These are phyloP conservation scores for Pelodiscus sinensis DNA, from an alignment of 2,113 vertebrate species.

Conservation along the genomic window DNA sequence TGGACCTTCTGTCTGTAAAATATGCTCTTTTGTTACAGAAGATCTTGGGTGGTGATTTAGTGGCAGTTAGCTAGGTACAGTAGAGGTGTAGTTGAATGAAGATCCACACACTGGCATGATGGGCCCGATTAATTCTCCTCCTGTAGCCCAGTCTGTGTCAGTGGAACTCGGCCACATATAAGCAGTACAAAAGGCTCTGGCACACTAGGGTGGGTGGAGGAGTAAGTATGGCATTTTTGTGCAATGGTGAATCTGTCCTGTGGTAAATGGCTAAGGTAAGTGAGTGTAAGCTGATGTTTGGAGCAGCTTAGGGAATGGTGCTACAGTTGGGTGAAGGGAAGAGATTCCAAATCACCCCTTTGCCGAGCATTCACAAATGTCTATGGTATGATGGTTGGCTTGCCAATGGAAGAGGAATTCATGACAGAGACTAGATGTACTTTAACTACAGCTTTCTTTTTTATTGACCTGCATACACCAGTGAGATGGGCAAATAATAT, in stretches of 20 bases:
- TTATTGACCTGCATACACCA: not conserved
- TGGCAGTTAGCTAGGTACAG: not conserved
- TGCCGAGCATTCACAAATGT: not conserved
- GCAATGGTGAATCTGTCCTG: not conserved
- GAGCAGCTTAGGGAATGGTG: not conserved
- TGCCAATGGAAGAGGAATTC: not conserved
- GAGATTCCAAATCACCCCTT: not conserved
- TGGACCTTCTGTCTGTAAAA: not conserved
- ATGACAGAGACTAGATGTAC: not conserved
- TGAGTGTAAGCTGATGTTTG: not conserved
- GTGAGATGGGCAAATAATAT: not conserved
- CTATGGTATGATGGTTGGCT: not conserved
- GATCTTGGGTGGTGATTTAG: not conserved
- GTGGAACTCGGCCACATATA: not conserved
- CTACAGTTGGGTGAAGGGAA: not conserved
- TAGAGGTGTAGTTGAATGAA: not conserved
- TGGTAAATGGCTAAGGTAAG: not conserved
- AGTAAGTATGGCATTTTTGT: not conserved
- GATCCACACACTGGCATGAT: not conserved
- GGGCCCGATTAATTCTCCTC: not conserved
- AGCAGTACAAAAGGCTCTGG: not conserved
- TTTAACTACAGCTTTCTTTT: not conserved
- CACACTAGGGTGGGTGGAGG: not conserved
- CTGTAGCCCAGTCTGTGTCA: not conserved
- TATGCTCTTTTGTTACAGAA: not conserved